phyloP scores from a whole-genome alignment of 2,113 vertebrate genomes.

The Bambusicola thoracicus region DNA sequence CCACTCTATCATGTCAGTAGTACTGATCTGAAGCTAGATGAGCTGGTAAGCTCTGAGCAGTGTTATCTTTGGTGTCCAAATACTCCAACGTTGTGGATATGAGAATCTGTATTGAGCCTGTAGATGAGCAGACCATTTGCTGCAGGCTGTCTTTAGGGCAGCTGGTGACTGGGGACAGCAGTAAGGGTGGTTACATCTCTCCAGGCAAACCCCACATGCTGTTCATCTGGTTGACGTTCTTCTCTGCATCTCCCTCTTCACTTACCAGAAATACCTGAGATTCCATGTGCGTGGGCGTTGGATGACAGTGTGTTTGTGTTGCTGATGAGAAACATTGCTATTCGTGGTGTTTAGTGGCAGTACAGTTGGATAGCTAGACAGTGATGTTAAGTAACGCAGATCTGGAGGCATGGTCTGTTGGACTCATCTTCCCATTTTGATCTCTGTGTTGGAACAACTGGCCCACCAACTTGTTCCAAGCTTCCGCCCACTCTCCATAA shows the following conservation, averaged over 20 bases:
- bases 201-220: background rate
- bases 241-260: background rate
- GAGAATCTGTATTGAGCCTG: background rate
- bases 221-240: background rate
- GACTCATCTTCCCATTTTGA: background rate
- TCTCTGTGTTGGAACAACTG: conserved; percentile 31
- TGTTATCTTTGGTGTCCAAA: background rate
- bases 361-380: conserved; percentile 8
- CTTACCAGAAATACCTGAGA: background rate
- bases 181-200: background rate
- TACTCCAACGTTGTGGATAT: accelerated
- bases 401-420: background rate
- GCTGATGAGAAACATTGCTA: conserved; percentile 50
- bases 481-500: conserved; percentile 6
- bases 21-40: background rate
- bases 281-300: background rate
- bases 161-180: background rate
- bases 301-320: background rate
- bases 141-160: background rate
- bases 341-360: background rate
- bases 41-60: background rate
- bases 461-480: conserved; percentile 16
- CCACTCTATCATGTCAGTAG: accelerated
- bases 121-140: background rate
- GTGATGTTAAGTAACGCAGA: conserved; percentile 48